A percentile compares a stretch with the other conserved stretches of the same genome.
Evolutionary conservation across 1,140 invertebrate species (phyloP).

Genomic region (Archivesica marissinica): DNA sequence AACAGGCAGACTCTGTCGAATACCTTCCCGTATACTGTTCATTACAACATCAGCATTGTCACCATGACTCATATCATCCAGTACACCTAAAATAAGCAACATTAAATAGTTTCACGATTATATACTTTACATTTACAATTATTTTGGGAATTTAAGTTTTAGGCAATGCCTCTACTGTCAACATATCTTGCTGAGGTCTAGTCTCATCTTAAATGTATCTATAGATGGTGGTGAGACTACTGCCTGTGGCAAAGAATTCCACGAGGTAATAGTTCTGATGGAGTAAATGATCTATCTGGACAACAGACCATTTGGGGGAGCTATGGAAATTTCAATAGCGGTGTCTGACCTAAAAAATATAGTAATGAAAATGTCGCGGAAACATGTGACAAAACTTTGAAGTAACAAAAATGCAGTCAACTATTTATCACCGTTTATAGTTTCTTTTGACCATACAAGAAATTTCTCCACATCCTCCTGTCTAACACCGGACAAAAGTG

Average conservation of each 20-base stretch:
- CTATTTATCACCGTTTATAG: slow-evolving; percentile 41
- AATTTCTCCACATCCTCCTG: slow-evolving; percentile 13
- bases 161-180: neutral
- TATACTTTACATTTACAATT: neutral
- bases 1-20: slow-evolving; percentile 86
- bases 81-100: neutral
- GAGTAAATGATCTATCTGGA: neutral
- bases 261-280: too few species aligned
- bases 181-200: neutral
- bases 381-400: neutral
- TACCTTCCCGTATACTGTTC: slow-evolving; percentile 80
- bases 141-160: neutral
- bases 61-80: neutral
- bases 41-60: slow-evolving; percentile 72
- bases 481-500: slow-evolving; percentile 30
- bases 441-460: slow-evolving; percentile 54
- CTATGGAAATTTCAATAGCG: neutral
- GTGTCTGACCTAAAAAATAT: neutral
- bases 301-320: neutral
- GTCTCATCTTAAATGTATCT: too few species aligned
- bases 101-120: neutral
- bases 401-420: too few species aligned
- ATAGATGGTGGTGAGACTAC: too few species aligned
- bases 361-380: neutral
- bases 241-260: too few species aligned